Evolutionary conservation across 2,797 vertebrate species (phyloP), one percentile per base, ranked within the genome.

Genomic region (Notolepis coatsorum): DNA sequence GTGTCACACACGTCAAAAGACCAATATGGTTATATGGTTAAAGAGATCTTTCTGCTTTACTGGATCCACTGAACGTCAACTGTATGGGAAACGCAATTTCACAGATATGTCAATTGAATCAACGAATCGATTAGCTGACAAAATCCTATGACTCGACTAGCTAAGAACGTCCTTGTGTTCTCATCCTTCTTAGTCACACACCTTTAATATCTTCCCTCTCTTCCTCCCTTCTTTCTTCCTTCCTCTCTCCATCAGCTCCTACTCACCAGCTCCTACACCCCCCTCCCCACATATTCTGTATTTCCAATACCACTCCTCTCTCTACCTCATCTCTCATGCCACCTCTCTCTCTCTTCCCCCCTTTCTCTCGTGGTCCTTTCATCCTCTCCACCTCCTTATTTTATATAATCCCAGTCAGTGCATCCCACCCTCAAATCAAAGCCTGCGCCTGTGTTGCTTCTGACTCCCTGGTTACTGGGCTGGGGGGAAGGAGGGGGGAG

Each of bases 361-460:
- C 51, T 63, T 37, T 69, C 72, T 41, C 56, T 77, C 67, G 33
- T 20, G 12, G 74, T 56, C 71, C 72, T 71, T 82, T 84, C 61
- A 61, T 61, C 61, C 71, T 75, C 62, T 80, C 73, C 71, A 75
- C 77, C 74, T 72, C 78, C 48, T 80, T 74, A 39, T 77, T 63
- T 83, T 84, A 86, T 72, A 82, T 84, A 84, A 90, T 71, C 68
- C 69, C 46, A 73, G 75, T 53, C 51, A 70, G 59, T 58, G 60
- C 79, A 76, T 88, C 84, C 85, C 71, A 84, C 88, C 85, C 61
- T 75, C 68, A 84, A 82, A 81, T 84, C 84, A 87, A 88, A 85
- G 84, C 70, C 79, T 25, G 42, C 52, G 67, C 39, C 78, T 87
- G 87, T 87, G 76, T 73, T 79, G 64, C 73, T 70, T 68, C 69